Percentiles rank a stretch among this genome's conserved stretches.
Evolutionary conservation across 2,113 vertebrate genomes (phyloP).

Genomic region (Ivindomyrus marchei): DNA sequence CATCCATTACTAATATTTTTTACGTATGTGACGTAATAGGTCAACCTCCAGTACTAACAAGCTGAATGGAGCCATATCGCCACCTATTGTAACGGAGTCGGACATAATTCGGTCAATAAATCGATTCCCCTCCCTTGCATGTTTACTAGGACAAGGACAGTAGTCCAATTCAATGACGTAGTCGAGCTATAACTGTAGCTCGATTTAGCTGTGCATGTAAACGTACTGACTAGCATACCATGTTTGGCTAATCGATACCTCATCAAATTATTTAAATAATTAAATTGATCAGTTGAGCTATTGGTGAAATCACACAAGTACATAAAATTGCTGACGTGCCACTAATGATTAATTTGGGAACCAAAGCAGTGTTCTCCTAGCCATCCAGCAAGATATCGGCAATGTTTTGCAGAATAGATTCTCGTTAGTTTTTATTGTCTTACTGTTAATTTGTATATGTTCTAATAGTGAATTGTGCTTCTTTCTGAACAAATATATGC

Average conservation of each 20-base stretch:
- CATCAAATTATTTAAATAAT: background rate
- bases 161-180: no score
- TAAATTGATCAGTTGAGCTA: background rate
- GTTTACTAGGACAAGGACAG: no score
- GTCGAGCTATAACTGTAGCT: no score
- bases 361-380: background rate
- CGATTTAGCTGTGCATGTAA: no score
- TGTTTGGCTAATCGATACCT: background rate
- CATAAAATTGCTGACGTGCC: background rate
- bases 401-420: background rate
- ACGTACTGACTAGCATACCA: background rate
- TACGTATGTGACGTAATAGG: no score
- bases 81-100: no score
- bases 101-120: no score
- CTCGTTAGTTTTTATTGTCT: background rate
- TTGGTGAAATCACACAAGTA: background rate
- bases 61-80: no score
- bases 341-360: background rate
- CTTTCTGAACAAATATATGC: background rate
- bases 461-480: background rate
- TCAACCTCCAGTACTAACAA: no score
- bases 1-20: no score
- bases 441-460: background rate
- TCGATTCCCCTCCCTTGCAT: no score
- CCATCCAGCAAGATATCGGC: background rate